Percentiles rank a stretch among this genome's conserved stretches.
These are phyloP conservation scores for Biston stratarius DNA, from an alignment of 2,888 invertebrate genomes.

Conservation along the genomic window DNA sequence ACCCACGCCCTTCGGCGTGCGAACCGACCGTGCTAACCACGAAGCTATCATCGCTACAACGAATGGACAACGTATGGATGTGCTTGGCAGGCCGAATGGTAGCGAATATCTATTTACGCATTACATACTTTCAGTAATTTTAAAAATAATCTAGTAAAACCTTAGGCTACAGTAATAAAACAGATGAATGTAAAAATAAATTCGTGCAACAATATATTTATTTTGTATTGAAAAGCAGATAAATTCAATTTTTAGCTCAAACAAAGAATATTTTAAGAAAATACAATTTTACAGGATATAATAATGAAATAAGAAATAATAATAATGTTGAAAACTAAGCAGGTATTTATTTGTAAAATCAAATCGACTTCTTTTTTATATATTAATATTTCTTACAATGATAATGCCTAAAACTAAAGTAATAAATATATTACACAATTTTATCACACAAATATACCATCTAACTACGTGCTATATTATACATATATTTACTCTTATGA, in stretches of 20 bases:
- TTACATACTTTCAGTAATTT: not conserved
- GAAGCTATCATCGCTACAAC: too few species aligned
- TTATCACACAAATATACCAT: constrained; percentile 55
- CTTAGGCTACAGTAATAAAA: not conserved
- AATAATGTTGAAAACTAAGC: constrained; percentile 55
- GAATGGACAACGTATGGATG: too few species aligned
- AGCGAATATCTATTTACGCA: too few species aligned
- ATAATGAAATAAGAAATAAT: too few species aligned
- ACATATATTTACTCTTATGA: constrained; percentile 39
- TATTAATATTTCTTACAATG: constrained; percentile 65
- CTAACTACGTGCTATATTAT: constrained; percentile 53
- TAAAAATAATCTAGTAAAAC: not conserved
- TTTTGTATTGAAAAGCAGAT: not conserved
- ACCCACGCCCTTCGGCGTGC: too few species aligned
- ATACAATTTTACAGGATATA: constrained; percentile 34
- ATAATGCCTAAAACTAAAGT: constrained; percentile 66
- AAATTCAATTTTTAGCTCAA: not conserved
- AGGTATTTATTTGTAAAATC: constrained; percentile 71
- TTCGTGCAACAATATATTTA: not conserved
- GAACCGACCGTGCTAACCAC: too few species aligned
- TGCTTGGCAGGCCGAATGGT: too few species aligned
- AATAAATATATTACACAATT: constrained; percentile 67
- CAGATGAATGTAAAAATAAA: not conserved
- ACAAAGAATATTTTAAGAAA: constrained; percentile 5
- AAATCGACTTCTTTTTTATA: constrained; percentile 56